Base-by-base conservation (phyloP, 2,888 invertebrate species). In the Rhagonycha lutea region DNA sequence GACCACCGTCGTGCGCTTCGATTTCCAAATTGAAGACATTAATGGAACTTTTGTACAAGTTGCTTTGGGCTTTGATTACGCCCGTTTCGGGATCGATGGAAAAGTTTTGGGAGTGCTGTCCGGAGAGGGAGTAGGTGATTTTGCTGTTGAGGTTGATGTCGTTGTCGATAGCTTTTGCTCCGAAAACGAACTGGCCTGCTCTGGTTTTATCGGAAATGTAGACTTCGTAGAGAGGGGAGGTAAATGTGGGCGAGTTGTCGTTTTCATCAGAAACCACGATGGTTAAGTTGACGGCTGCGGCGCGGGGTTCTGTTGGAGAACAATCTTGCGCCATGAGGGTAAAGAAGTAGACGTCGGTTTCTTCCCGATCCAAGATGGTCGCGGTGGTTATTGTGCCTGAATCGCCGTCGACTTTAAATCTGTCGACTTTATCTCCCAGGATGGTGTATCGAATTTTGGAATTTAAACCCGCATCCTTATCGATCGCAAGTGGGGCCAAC, bases 251-350 rank as follows among this genome's bases (percentile, higher is more conserved):
- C 10, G 93, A 91, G 86, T 96, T 96, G 86, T 97, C 97, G 85
- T 97, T 97, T 84, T 94, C 92, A 87, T 97, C 97, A 70, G 91
- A 89, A 4, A 97, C 92, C 12, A 89, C 88, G 70, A 98, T 93
- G 4, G 95, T 96, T 67, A 97, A 88, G 86, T 96, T 95, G 3
- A 96, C 94, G 11, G 95, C 94, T 1, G 95, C 92, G 1, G 95
- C 95, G 81, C 93, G 90, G 0, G 95, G 95, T 82, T 95, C 95
- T 0, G 96, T 96, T 0, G 95, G 92, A 26, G 96, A 96, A 77
- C 94, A 95, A 87, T 97, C 97, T 86, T 95, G 94, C 1, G 97
- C 97, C 90, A 96, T 94, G 14, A 97, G 89, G 1, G 95, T 95
- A 79, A 98, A 89, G 85, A 93, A 93, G 85, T 97, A 97, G 1